Evolutionary conservation across 2,797 vertebrate species (phyloP).

Genomic region (Sus cebifrons): DNA sequence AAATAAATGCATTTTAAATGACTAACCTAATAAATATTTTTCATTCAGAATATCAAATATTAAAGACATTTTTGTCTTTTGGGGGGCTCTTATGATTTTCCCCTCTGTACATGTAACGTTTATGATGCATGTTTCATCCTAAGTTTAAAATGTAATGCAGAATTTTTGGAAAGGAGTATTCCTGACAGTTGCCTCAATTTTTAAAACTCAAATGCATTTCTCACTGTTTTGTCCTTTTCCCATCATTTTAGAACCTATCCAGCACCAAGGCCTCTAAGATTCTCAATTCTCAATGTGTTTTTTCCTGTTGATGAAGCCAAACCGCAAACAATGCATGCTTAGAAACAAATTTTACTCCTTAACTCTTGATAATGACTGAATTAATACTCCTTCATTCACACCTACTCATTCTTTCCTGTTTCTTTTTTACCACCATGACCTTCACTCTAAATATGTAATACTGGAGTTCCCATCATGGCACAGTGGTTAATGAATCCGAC

Average conservation of each 20-base stretch:
- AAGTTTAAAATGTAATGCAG: slow-evolving; percentile 57
- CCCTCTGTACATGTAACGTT: not conserved
- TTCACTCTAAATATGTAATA: not conserved
- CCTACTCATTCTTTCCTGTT: not conserved
- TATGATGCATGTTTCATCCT: not conserved
- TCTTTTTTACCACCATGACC: not conserved
- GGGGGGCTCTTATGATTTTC: slow-evolving; percentile 32
- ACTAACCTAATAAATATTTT: not conserved
- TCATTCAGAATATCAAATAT: slow-evolving; percentile 20
- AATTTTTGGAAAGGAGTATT: slow-evolving; percentile 13
- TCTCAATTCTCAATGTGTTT: not conserved
- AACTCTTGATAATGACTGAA: not conserved
- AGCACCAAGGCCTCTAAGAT: not conserved
- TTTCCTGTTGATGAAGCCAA: not conserved
- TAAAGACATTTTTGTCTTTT: slow-evolving; percentile 10
- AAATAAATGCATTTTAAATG: slow-evolving; percentile 20
- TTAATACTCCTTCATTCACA: not conserved
- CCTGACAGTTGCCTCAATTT: not conserved
- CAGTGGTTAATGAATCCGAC: no score
- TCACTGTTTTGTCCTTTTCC: not conserved
- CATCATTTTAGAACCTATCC: not conserved
- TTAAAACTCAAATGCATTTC: slow-evolving; percentile 27
- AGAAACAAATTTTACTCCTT: not conserved
- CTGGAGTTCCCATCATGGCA: not conserved
- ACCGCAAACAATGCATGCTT: not conserved